These are phyloP conservation scores for Rhinichthys osculus DNA, from an alignment of 2,797 vertebrate genomes.

Conservation along the genomic window DNA sequence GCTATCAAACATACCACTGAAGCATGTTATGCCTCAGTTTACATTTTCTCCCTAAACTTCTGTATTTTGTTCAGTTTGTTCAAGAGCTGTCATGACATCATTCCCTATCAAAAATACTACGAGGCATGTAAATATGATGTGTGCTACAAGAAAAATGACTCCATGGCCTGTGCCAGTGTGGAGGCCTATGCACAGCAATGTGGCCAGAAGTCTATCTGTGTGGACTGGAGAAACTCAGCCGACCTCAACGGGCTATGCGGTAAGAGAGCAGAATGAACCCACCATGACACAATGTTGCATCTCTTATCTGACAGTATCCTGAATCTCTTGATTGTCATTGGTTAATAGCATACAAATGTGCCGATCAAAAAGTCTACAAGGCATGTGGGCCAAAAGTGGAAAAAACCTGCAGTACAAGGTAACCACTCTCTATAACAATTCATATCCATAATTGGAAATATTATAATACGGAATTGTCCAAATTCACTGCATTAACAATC, in stretches of 20 bases:
- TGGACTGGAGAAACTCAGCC: constrained; percentile 79
- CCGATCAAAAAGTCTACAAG: constrained; percentile 75
- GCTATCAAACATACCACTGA: not conserved
- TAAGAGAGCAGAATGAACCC: constrained; percentile 59
- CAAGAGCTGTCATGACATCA: constrained; percentile 72
- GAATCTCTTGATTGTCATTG: not conserved
- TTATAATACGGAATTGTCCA: not conserved
- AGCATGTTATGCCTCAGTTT: not conserved
- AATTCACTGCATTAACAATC: constrained; percentile 6
- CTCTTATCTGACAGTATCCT: not conserved
- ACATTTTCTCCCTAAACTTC: not conserved
- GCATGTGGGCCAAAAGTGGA: constrained; percentile 76
- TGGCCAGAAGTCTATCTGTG: constrained; percentile 69
- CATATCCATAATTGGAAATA: not conserved
- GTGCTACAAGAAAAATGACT: constrained; percentile 61
- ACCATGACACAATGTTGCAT: not conserved
- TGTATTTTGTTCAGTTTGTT: constrained; percentile 74
- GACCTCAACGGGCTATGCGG: constrained; percentile 74
- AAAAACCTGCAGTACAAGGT: constrained; percentile 78
- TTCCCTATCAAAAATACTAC: constrained; percentile 69
- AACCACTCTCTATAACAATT: constrained; percentile 47
- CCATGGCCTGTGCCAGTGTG: constrained; percentile 74
- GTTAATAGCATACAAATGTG: constrained; percentile 75
- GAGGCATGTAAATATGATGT: constrained; percentile 74
- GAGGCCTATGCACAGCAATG: constrained; percentile 78